Conservation (phyloP, 2,113 vertebrate genomes). For the Motacilla alba region DNA sequence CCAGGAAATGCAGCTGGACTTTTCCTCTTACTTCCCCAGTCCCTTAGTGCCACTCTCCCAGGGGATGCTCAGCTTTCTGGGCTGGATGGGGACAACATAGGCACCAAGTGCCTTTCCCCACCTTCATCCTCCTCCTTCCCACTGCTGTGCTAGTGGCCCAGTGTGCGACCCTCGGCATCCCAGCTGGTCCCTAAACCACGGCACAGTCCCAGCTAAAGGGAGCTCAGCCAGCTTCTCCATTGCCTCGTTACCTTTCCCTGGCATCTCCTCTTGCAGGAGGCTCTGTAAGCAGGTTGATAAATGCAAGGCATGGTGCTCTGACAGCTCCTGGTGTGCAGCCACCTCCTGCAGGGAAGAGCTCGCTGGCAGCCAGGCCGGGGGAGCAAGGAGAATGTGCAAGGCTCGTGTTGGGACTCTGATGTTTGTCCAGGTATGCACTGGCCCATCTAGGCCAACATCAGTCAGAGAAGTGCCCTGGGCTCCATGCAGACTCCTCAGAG, state of each 20-base stretch:
- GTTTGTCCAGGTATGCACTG: neutral
- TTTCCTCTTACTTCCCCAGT: neutral
- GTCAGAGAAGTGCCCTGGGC: neutral
- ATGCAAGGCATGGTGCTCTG: fast-evolving
- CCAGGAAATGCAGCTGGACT: neutral
- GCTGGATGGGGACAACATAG: neutral
- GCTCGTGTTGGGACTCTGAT: fast-evolving
- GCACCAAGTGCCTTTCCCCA: neutral
- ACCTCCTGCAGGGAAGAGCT: neutral
- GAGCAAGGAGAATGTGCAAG: neutral
- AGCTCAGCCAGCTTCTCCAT: neutral
- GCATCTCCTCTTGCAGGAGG: neutral
- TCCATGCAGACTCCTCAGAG: neutral
- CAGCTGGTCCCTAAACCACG: neutral
- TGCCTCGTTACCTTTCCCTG: neutral
- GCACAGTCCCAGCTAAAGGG: neutral
- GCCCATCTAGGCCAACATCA: neutral
- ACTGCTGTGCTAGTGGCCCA: fast-evolving
- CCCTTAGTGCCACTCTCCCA: neutral
- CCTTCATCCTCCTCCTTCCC: neutral
- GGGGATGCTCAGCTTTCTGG: neutral
- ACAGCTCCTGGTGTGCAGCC: neutral
- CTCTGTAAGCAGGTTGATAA: neutral
- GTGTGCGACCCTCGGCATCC: fast-evolving
- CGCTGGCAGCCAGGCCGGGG: fast-evolving